A percentile compares a stretch with the other conserved stretches of the same genome.
Conservation (phyloP, 2,888 invertebrate genomes). For the Leucophora obtusa region DNA sequence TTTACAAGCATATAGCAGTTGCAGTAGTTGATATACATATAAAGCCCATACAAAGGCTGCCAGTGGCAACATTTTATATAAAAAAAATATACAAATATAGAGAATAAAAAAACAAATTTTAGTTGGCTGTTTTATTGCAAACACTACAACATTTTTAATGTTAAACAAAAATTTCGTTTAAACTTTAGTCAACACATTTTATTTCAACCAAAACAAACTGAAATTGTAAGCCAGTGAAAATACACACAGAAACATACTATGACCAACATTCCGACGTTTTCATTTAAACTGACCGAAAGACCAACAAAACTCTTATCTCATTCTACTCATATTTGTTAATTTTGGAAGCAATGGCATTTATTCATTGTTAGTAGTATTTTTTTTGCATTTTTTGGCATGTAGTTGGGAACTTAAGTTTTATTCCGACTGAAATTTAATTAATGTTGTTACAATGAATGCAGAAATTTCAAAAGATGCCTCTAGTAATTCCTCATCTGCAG, state of each 20-base stretch:
- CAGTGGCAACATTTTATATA: conserved; percentile 33
- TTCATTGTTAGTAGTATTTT: conserved; percentile 20
- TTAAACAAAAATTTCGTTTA: neutral
- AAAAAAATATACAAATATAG: no score
- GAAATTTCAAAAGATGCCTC: conserved; percentile 62
- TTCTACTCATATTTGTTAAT: conserved; percentile 11
- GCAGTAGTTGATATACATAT: neutral
- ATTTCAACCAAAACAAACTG: neutral
- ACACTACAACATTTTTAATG: conserved; percentile 30
- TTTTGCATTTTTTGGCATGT: conserved; percentile 27
- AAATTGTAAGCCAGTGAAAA: neutral
- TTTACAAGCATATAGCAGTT: neutral
- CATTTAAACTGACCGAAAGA: neutral
- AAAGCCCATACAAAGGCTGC: conserved; percentile 29
- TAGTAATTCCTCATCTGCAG: conserved; percentile 41
- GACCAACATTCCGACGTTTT: neutral
- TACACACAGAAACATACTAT: neutral
- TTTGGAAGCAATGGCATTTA: neutral
- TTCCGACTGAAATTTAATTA: conserved; percentile 60
- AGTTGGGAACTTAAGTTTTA: conserved; percentile 41
- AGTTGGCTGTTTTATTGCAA: conserved; percentile 13
- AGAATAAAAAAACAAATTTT: conserved; percentile 17
- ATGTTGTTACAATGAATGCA: conserved; percentile 62
- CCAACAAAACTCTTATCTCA: neutral
- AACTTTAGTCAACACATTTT: conserved; percentile 6